A percentile compares a stretch with the other conserved stretches of the same genome.
Evolutionary conservation across 2,113 vertebrate genomes (phyloP).

Genomic region (Periophthalmus modestus): DNA sequence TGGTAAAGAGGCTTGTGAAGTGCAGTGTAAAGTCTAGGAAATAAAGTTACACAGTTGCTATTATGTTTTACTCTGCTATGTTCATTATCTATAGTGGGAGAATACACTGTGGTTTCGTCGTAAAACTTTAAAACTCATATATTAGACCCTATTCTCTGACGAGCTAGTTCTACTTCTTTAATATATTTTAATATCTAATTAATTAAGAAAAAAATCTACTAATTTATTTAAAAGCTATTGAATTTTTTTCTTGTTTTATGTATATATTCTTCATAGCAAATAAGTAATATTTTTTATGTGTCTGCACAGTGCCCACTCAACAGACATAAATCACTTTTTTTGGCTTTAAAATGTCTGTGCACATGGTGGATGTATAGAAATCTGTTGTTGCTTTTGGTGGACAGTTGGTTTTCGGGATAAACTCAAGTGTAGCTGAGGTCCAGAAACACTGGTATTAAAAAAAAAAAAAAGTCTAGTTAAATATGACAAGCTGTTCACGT

Average conservation of each 20-base stretch:
- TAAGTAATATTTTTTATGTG: background rate
- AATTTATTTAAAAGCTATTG: background rate
- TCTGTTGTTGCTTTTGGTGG: constrained; percentile 19
- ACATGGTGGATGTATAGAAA: constrained; percentile 6
- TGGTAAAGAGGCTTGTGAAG: background rate
- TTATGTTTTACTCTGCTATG: background rate
- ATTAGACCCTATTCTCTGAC: background rate
- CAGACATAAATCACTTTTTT: constrained; percentile 17
- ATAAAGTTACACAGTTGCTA: background rate
- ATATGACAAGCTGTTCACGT: constrained; percentile 37
- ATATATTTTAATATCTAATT: background rate
- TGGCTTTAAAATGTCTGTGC: constrained; percentile 19
- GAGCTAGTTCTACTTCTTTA: background rate
- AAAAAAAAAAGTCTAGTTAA: constrained; percentile 26
- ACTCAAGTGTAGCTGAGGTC: constrained; percentile 26
- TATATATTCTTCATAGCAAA: background rate
- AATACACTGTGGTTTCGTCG: background rate
- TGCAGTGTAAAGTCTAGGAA: background rate
- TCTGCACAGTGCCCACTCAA: constrained; percentile 2
- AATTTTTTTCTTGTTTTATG: background rate
- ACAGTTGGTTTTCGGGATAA: constrained; percentile 13
- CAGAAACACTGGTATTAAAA: constrained; percentile 25
- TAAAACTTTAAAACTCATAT: background rate
- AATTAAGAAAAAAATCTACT: background rate
- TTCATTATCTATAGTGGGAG: background rate